Evolutionary conservation across 2,888 invertebrate genomes (phyloP).

Genomic region (Athalia circularis): DNA sequence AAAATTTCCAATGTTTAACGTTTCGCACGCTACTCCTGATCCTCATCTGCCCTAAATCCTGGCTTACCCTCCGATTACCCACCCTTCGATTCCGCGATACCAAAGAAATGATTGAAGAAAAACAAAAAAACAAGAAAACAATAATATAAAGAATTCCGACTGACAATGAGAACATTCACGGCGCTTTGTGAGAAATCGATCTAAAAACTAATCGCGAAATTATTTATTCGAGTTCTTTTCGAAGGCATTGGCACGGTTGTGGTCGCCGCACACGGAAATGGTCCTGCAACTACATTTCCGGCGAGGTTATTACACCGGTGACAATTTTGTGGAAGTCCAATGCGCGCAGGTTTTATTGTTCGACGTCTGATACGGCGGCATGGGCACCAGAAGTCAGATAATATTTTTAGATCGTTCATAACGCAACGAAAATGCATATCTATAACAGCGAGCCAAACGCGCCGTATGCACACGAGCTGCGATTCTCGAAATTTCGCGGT

Average conservation of each 20-base stretch:
- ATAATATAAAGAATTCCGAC: too few species aligned
- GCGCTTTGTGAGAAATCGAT: too few species aligned
- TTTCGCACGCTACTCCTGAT: background rate
- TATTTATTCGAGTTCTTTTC: background rate
- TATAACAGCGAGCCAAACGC: background rate
- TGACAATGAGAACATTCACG: too few species aligned
- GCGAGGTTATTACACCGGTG: too few species aligned
- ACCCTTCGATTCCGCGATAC: background rate
- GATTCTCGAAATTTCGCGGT: conserved; percentile 17
- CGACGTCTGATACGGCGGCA: background rate
- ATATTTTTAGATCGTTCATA: conserved; percentile 21
- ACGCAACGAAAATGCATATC: conserved; percentile 15
- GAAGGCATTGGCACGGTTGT: background rate
- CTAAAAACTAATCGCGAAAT: too few species aligned
- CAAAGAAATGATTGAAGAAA: background rate
- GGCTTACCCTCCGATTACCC: background rate
- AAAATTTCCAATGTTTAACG: conserved; percentile 18
- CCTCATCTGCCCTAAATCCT: background rate
- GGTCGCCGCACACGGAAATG: background rate
- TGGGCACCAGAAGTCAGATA: background rate
- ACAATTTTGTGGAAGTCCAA: background rate
- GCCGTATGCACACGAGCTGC: background rate
- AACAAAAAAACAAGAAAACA: too few species aligned
- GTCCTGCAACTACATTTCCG: background rate
- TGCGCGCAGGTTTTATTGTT: background rate